Evolutionary conservation across 2,888 invertebrate genomes (phyloP).

Genomic region (Tupiocoris notatus): DNA sequence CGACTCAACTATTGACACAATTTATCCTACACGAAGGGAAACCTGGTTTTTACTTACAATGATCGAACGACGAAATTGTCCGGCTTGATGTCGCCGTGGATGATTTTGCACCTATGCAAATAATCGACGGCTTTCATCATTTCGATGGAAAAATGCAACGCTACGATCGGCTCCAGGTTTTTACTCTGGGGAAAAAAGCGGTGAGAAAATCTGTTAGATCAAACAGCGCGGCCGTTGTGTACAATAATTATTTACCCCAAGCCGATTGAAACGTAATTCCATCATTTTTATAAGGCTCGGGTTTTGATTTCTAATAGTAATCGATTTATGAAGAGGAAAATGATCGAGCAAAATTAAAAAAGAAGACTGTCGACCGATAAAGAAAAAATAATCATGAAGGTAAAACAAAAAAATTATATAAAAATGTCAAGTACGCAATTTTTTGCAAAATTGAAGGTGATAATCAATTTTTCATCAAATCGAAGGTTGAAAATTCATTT

Average conservation of each 20-base stretch:
- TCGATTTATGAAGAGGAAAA: no score
- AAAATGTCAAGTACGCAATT: no score
- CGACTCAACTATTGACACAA: not conserved
- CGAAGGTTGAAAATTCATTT: no score
- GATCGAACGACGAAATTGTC: conserved; percentile 85
- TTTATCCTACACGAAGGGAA: not conserved
- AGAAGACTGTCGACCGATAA: no score
- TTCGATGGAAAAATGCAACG: conserved; percentile 45
- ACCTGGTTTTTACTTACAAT: conserved; percentile 59
- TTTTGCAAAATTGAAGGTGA: no score
- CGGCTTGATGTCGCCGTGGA: conserved; percentile 94
- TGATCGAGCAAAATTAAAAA: no score
- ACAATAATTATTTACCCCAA: not conserved
- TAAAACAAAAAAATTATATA: no score
- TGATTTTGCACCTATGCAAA: conserved; percentile 79
- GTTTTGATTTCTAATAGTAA: no score
- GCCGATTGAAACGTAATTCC: not conserved
- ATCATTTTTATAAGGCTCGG: not conserved
- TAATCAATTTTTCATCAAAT: no score
- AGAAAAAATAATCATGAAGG: no score
- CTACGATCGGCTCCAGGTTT: conserved; percentile 41
- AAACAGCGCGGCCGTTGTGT: not conserved
- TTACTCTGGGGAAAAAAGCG: conserved; percentile 46
- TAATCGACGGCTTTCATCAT: conserved; percentile 62
- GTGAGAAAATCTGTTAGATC: no score